Percentiles rank a stretch among this genome's conserved stretches.
Conservation (phyloP, 2,797 vertebrate species). For the Melanotaenia trifasciata region DNA sequence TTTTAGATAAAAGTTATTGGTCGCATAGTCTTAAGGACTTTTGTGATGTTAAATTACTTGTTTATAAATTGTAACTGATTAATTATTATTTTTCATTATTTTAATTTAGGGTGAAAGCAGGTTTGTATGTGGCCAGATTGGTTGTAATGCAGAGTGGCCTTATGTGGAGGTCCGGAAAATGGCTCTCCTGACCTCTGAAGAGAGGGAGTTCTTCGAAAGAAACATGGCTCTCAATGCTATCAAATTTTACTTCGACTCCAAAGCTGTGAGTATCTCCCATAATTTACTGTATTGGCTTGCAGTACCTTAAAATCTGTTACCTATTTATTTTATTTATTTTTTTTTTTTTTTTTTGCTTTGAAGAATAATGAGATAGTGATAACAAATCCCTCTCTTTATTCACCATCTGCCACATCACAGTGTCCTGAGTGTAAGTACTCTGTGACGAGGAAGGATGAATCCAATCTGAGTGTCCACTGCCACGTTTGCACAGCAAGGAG, state of each 20-base stretch:
- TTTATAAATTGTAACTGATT: not conserved
- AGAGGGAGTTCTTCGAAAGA: slow-evolving; percentile 67
- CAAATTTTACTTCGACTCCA: slow-evolving; percentile 49
- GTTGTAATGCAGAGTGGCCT: slow-evolving; percentile 62
- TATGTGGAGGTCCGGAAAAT: slow-evolving; percentile 72
- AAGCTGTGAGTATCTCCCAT: slow-evolving; percentile 14
- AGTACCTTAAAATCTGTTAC: too few relatives aligned
- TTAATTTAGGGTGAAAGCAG: slow-evolving; percentile 55
- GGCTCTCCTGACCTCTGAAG: slow-evolving; percentile 71
- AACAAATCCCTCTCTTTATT: not conserved
- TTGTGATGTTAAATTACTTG: too few relatives aligned
- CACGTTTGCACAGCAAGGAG: not conserved
- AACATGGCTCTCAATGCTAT: slow-evolving; percentile 27
- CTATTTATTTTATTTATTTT: too few relatives aligned
- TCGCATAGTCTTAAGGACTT: not conserved
- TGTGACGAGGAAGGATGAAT: not conserved
- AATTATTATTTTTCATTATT: not conserved
- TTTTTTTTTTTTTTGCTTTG: too few relatives aligned
- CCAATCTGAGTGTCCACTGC: not conserved
- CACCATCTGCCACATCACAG: not conserved
- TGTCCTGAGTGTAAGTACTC: not conserved
- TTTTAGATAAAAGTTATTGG: not conserved
- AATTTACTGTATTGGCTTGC: too few relatives aligned
- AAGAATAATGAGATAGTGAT: not conserved
- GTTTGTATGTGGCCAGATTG: slow-evolving; percentile 66